A percentile compares a stretch with the other conserved stretches of the same genome.
phyloP scores from a whole-genome alignment of 2,113 vertebrate species.

The Paramormyrops kingsleyae region DNA sequence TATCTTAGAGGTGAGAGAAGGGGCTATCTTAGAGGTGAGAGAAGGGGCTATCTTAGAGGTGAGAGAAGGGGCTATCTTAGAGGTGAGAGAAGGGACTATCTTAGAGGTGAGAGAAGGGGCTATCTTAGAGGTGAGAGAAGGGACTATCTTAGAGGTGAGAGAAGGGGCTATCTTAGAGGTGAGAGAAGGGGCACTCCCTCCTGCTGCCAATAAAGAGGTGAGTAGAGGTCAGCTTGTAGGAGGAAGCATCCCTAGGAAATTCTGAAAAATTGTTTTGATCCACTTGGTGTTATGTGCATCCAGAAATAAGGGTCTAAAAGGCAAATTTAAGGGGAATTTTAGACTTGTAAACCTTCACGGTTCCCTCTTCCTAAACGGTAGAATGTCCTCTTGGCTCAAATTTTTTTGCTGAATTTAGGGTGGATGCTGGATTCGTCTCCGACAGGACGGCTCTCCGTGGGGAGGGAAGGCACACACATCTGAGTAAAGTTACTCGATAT shows the following conservation, averaged over 20 bases:
- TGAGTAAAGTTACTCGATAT: not conserved
- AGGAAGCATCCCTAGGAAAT: not conserved
- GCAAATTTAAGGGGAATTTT: not conserved
- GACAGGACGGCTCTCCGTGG: not conserved
- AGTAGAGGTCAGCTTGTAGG: not conserved
- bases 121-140: not conserved
- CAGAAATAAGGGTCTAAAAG: not conserved
- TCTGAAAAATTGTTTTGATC: not conserved
- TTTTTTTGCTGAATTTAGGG: conserved; percentile 11
- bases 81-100: too few species aligned
- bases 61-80: not conserved
- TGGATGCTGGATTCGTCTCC: conserved; percentile 21
- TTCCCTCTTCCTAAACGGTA: conserved; percentile 7
- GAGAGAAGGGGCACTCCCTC: not conserved
- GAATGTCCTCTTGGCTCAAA: not conserved
- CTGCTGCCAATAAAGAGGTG: not conserved
- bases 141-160: not conserved
- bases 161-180: not conserved
- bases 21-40: not conserved
- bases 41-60: not conserved
- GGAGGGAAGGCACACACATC: not conserved
- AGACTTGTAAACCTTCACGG: conserved; percentile 6
- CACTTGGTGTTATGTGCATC: not conserved
- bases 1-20: not conserved
- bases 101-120: not conserved